These are phyloP conservation scores for Falco cherrug DNA, from an alignment of 2,797 vertebrate species.

Conservation along the genomic window DNA sequence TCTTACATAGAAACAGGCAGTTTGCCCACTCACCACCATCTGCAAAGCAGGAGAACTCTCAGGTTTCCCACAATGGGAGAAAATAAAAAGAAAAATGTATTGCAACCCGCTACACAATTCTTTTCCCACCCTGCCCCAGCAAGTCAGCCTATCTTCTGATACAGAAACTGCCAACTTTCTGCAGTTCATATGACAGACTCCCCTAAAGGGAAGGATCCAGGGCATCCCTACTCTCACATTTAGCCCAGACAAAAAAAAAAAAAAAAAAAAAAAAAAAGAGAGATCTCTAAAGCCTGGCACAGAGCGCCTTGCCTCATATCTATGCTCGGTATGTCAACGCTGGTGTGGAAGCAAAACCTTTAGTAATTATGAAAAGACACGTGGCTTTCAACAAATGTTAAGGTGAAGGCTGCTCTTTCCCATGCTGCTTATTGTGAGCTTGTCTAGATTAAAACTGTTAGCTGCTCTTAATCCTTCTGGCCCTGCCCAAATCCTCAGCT, in stretches of 20 bases:
- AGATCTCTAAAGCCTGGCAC: background rate
- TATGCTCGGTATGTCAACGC: background rate
- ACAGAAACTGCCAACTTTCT: background rate
- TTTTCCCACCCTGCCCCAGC: background rate
- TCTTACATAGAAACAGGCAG: background rate
- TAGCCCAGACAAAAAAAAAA: background rate
- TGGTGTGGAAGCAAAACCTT: background rate
- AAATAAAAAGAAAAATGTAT: background rate
- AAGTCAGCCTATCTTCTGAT: background rate
- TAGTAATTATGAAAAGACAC: background rate
- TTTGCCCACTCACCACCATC: background rate
- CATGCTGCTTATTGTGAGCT: background rate
- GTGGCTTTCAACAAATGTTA: background rate
- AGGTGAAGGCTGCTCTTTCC: background rate
- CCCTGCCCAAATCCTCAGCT: background rate
- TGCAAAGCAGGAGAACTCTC: background rate
- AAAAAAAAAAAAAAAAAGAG: background rate
- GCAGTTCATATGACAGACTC: background rate
- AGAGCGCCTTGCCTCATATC: background rate
- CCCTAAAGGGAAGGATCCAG: background rate
- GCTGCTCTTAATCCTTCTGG: background rate
- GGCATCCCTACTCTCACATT: background rate
- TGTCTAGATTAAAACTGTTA: background rate
- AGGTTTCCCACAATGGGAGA: background rate
- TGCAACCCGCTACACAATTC: background rate